Evolutionary conservation across 2,888 invertebrate species (phyloP).

Genomic region (Plebejus anna): DNA sequence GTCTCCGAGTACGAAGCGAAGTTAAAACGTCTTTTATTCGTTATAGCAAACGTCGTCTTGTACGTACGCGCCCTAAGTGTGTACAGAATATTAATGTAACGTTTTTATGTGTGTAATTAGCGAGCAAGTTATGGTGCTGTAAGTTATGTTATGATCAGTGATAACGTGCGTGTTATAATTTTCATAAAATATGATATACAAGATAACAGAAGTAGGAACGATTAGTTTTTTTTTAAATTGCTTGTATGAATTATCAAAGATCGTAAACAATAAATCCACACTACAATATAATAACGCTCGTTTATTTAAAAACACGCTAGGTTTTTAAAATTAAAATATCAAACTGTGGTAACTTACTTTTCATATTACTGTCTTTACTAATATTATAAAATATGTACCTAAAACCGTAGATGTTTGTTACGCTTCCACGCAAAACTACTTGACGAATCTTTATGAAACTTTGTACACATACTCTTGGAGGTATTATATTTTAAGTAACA

Average conservation of each 20-base stretch:
- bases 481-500: too few species aligned
- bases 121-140: background rate
- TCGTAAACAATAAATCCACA: too few species aligned
- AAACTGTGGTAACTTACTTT: background rate
- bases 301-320: background rate
- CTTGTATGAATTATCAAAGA: background rate
- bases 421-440: too few species aligned
- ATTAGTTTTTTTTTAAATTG: background rate
- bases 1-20: too few species aligned
- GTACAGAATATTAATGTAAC: constrained; percentile 15
- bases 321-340: background rate
- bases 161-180: constrained; percentile 9
- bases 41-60: background rate
- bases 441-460: too few species aligned
- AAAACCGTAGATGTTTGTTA: too few species aligned
- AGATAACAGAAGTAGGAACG: background rate
- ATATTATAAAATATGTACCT: too few species aligned
- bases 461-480: too few species aligned
- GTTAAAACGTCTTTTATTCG: too few species aligned
- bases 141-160: constrained; percentile 11
- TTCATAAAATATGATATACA: constrained; percentile 5
- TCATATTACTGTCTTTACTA: background rate
- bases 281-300: background rate
- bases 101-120: constrained; percentile 16
- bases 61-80: background rate